phyloP scores from a whole-genome alignment of 2,113 vertebrate genomes.

The Atrichornis clamosus region DNA sequence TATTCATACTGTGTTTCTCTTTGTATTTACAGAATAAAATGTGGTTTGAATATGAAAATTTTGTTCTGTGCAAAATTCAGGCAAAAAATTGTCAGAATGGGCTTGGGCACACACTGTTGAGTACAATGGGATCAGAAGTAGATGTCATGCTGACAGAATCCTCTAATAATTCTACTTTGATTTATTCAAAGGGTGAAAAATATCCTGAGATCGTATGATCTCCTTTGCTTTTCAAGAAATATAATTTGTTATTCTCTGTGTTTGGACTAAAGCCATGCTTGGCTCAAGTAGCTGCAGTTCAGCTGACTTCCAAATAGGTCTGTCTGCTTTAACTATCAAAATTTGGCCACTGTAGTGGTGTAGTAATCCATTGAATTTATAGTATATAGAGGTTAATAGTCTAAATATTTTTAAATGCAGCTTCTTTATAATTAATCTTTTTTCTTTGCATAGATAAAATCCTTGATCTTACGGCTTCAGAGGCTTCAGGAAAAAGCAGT shows the following conservation, averaged over 20 bases:
- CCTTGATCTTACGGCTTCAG: constrained; percentile 82
- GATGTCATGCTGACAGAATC: not conserved
- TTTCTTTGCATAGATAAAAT: constrained; percentile 75
- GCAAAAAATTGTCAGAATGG: not conserved
- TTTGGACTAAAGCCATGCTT: not conserved
- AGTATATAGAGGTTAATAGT: not conserved
- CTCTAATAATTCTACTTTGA: not conserved
- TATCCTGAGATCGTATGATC: fast-evolving
- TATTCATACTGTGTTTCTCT: not conserved
- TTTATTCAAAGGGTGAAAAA: not conserved
- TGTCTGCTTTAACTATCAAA: not conserved
- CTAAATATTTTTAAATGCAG: not conserved
- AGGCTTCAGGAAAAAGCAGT: constrained; percentile 86
- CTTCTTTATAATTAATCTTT: not conserved
- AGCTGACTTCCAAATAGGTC: not conserved
- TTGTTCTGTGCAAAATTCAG: not conserved
- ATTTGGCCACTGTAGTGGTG: not conserved
- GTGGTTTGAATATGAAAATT: not conserved
- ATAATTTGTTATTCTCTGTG: not conserved
- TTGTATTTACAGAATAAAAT: not conserved
- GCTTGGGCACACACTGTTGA: not conserved
- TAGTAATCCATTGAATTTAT: not conserved
- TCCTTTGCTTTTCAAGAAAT: not conserved
- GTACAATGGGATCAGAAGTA: not conserved
- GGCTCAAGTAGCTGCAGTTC: not conserved